These are phyloP conservation scores for Drosophila macrospina DNA, from an alignment of 2,888 invertebrate genomes.

Conservation along the genomic window DNA sequence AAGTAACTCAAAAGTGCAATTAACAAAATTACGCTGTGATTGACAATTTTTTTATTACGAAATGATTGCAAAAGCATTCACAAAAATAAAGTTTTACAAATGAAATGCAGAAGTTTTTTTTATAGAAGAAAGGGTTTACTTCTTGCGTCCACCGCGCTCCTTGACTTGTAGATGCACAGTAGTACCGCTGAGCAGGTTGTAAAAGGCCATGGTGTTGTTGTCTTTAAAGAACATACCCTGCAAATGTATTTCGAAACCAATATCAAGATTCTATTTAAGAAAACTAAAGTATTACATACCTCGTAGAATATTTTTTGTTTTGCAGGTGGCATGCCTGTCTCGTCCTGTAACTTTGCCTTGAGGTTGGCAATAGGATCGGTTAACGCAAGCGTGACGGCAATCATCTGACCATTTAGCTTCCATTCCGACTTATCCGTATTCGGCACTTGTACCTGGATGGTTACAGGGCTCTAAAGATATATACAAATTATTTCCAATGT, in stretches of 20 bases:
- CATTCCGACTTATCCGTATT: slow-evolving; percentile 96
- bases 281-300: slow-evolving; percentile 85
- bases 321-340: slow-evolving; percentile 96
- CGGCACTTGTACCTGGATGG: slow-evolving; percentile 93
- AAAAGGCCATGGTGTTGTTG: slow-evolving; percentile 96
- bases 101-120: slow-evolving; percentile 19
- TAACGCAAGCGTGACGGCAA: slow-evolving; percentile 91
- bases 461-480: slow-evolving; percentile 89
- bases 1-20: slow-evolving; percentile 73
- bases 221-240: slow-evolving; percentile 99
- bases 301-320: slow-evolving; percentile 99
- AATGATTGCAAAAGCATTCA: slow-evolving; percentile 64
- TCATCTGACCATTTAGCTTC: slow-evolving; percentile 96
- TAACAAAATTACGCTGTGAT: slow-evolving; percentile 69
- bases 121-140: slow-evolving; percentile 87
- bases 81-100: slow-evolving; percentile 55
- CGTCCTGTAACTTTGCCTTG: slow-evolving; percentile 93
- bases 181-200: slow-evolving; percentile 95
- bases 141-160: slow-evolving; percentile 98
- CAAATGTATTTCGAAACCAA: slow-evolving; percentile 65
- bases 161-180: slow-evolving; percentile 96
- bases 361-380: slow-evolving; percentile 93
- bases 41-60: slow-evolving; percentile 68
- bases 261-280: neutral
- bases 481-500: neutral